Conservation (phyloP, 2,888 invertebrate genomes). For the Cephus rjabovi region DNA sequence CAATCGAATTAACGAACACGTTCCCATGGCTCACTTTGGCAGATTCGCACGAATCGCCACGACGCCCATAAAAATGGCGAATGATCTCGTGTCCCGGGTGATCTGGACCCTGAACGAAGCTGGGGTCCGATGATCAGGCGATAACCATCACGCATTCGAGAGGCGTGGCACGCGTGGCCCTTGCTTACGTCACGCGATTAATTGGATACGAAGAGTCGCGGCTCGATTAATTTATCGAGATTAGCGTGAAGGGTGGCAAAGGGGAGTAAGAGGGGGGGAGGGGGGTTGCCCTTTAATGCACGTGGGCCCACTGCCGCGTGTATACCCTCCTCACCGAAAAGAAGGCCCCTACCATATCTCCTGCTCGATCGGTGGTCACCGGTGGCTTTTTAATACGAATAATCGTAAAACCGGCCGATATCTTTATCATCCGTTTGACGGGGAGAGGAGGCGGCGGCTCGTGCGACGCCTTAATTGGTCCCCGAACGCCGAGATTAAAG, state of each 20-base stretch:
- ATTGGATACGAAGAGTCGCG: background rate
- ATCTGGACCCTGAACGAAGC: too few relatives aligned
- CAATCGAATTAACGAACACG: too few relatives aligned
- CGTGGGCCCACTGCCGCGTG: background rate
- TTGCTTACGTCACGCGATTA: slow-evolving; percentile 4
- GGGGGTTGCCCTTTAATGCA: background rate
- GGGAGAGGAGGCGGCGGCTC: background rate
- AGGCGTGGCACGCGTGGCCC: slow-evolving; percentile 3
- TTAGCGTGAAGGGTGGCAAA: background rate
- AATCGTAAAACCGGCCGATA: background rate
- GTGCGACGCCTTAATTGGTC: slow-evolving; percentile 1
- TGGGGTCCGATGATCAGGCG: background rate
- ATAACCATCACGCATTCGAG: background rate
- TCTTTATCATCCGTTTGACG: background rate
- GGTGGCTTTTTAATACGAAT: slow-evolving; percentile 3
- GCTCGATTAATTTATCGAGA: slow-evolving; percentile 6
- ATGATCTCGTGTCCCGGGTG: too few relatives aligned
- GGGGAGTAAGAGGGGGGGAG: background rate
- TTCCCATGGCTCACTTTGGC: too few relatives aligned
- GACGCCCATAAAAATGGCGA: too few relatives aligned
- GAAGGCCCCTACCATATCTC: background rate
- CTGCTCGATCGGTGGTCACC: background rate
- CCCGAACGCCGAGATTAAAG: background rate
- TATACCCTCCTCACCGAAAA: background rate
- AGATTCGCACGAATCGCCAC: too few relatives aligned